Evolutionary conservation across 92 coral and sea anemone genomes (phyloP), one percentile per base, ranked within the genome.

Genomic region (Umimayanthus chanpuru): DNA sequence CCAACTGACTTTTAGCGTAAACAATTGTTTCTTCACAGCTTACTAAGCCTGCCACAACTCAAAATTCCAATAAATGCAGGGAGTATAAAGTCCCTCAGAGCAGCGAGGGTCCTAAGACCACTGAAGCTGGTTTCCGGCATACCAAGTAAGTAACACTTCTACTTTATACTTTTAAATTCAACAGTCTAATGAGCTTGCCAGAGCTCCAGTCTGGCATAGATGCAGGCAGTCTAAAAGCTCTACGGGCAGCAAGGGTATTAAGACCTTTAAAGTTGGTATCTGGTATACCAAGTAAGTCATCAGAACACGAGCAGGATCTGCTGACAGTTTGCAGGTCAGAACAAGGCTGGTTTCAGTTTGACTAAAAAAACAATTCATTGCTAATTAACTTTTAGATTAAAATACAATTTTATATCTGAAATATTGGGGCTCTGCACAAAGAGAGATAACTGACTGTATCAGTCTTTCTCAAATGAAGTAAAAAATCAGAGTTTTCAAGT

Each of bases 281-380:
- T 76, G 99, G 99, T 90, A 97, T 97, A 64, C 99, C 99, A 95
- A 97, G 99, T 97, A 97, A 94, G 99, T 97, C 73, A 23, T 67
- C 26, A 9, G 21, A 81, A 41, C 76, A 36, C 10, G 23, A 65
- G 70, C 1, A 23, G 12, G 61, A 3, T 43, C 23, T 67, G 53
- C 87, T 78, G 61, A 55, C 75, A 88, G 85, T 25, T 79, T 78
- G 85, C 77, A 49, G 73, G 47, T 80, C n/a, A 25, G 78, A 79
- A 70, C 11, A 30, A 73, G 82, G 21, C 56, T 75, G 36, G 32
- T 40, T 41, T 29, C 28, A 75, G 11, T 6, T 47, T 47, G 76
- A 53, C 26, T 18, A 21, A 25, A 61, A 61, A 61, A 21, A 25
- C 15, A 53, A 53, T 2, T 15, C 14, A 12, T 0, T 53, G 18